These are phyloP conservation scores for Synergus umbraculus DNA, from an alignment of 2,888 invertebrate species.

Conservation along the genomic window DNA sequence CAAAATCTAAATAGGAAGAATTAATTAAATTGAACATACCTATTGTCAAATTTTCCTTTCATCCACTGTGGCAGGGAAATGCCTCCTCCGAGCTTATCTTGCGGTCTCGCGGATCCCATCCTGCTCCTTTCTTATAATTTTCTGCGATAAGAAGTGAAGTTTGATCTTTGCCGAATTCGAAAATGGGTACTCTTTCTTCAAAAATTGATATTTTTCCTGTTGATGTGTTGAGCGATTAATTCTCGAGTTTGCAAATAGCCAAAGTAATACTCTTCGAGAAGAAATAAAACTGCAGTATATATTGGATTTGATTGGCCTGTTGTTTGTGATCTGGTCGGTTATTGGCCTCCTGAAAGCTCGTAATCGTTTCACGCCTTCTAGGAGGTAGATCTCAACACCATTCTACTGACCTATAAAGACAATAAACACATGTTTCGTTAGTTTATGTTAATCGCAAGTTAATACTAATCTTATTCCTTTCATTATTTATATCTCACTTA, in stretches of 20 bases:
- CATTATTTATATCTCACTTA: background rate
- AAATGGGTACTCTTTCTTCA: background rate
- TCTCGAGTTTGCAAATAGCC: background rate
- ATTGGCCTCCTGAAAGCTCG: conserved; percentile 17
- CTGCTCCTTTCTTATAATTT: conserved; percentile 38
- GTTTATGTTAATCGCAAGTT: background rate
- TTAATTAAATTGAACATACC: conserved; percentile 72
- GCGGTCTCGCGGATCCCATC: conserved; percentile 72
- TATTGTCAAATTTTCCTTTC: conserved; percentile 83
- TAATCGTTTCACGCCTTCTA: conserved; percentile 48
- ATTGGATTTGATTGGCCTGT: conserved; percentile 42
- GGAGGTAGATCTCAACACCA: conserved; percentile 59
- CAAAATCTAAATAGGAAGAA: background rate
- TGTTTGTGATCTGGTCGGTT: conserved; percentile 44
- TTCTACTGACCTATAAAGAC: conserved; percentile 64
- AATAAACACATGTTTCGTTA: conserved; percentile 33
- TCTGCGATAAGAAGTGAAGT: background rate
- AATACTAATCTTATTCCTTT: background rate
- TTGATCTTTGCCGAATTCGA: background rate
- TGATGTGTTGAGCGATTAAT: conserved; percentile 3
- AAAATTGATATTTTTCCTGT: conserved; percentile 7
- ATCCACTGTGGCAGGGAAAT: conserved; percentile 87
- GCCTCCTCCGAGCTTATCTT: conserved; percentile 75
- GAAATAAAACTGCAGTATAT: conserved; percentile 16
- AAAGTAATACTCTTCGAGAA: background rate